These are phyloP conservation scores for Pentamera pediparva DNA, from an alignment of 53 echinoderm and acorn worm genomes.

Conservation along the genomic window DNA sequence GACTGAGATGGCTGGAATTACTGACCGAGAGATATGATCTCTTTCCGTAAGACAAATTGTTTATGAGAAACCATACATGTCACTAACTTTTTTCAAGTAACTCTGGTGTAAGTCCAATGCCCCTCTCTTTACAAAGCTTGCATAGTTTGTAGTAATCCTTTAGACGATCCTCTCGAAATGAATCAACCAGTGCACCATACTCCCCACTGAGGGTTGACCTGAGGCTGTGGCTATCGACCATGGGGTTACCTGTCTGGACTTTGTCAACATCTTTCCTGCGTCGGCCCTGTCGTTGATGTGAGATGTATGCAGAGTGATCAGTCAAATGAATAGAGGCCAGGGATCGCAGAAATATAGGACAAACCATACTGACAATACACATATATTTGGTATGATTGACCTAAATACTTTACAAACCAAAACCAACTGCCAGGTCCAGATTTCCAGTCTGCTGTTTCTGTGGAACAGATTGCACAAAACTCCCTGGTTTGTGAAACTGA, in stretches of 20 bases:
- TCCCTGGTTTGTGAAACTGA: no score
- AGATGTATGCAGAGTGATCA: no score
- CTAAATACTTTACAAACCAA: no score
- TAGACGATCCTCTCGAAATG: constrained; percentile 72
- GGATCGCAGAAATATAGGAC: no score
- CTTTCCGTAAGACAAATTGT: neutral
- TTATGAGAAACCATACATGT: neutral
- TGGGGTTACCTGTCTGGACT: constrained; percentile 69
- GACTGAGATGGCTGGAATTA: neutral
- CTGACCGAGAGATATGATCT: neutral
- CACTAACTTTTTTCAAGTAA: constrained; percentile 73
- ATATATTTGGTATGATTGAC: no score
- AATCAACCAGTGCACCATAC: constrained; percentile 48
- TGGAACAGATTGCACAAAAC: no score
- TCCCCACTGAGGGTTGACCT: constrained; percentile 67
- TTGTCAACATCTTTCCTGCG: constrained; percentile 47
- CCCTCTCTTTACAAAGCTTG: constrained; percentile 64
- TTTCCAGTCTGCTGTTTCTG: no score
- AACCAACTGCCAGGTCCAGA: no score
- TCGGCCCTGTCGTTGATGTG: constrained; percentile 15
- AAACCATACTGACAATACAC: no score
- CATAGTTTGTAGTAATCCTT: constrained; percentile 81
- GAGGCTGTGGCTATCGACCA: constrained; percentile 63
- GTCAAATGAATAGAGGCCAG: no score
- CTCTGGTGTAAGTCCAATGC: constrained; percentile 59